A percentile compares a stretch with the other conserved stretches of the same genome.
These are phyloP conservation scores for Eremophila alpestris DNA, from an alignment of 2,797 vertebrate genomes.

Conservation along the genomic window DNA sequence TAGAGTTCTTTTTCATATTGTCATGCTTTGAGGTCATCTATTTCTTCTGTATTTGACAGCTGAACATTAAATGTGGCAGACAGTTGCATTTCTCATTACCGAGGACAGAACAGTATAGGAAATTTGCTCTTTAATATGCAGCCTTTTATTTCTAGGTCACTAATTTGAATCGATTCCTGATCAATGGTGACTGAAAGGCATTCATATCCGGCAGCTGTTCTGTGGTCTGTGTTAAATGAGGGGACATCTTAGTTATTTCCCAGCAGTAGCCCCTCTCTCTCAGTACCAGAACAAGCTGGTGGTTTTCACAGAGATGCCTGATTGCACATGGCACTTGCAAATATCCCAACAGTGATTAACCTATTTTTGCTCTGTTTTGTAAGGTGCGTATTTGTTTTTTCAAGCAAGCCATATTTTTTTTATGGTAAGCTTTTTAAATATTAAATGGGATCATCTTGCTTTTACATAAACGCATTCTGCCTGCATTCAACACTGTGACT, in stretches of 20 bases:
- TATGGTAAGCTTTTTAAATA: background rate
- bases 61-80: background rate
- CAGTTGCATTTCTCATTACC: slow-evolving; percentile 14
- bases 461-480: background rate
- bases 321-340: slow-evolving; percentile 11
- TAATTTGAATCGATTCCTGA: slow-evolving; percentile 62
- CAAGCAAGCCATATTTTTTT: background rate
- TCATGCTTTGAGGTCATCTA: background rate
- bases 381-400: background rate
- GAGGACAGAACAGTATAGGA: background rate
- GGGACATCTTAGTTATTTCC: slow-evolving; percentile 7
- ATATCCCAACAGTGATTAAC: slow-evolving; percentile 13
- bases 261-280: background rate
- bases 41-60: background rate
- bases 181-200: slow-evolving; percentile 49
- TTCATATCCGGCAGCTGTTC: slow-evolving; percentile 60
- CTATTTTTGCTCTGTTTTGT: background rate
- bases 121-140: slow-evolving; percentile 30
- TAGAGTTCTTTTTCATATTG: background rate
- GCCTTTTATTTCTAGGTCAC: slow-evolving; percentile 61
- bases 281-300: background rate
- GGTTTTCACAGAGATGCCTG: background rate
- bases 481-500: background rate
- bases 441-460: background rate
- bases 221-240: slow-evolving; percentile 37